phyloP scores from a whole-genome alignment of 1,140 invertebrate genomes.

The Ganaspis sp. region DNA sequence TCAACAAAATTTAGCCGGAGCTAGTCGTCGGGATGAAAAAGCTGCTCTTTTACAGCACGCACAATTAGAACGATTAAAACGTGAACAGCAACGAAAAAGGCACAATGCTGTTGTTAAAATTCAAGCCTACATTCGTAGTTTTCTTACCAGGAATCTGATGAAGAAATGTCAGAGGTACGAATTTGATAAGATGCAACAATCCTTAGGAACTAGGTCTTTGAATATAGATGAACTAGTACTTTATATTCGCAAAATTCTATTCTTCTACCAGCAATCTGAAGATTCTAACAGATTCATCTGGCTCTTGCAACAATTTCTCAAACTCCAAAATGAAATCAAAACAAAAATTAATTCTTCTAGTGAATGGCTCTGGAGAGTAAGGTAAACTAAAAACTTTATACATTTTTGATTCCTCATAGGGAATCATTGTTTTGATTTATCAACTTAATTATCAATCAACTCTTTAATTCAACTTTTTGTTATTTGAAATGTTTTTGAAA shows the following conservation, averaged over 20 bases:
- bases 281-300: slow-evolving; percentile 84
- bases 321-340: slow-evolving; percentile 78
- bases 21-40: slow-evolving; percentile 85
- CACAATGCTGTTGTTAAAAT: slow-evolving; percentile 84
- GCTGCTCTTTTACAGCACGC: slow-evolving; percentile 87
- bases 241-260: slow-evolving; percentile 81
- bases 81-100: slow-evolving; percentile 85
- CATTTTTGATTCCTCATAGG: slow-evolving; percentile 43
- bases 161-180: slow-evolving; percentile 81
- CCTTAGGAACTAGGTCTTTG: slow-evolving; percentile 71
- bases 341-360: slow-evolving; percentile 72
- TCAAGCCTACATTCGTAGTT: slow-evolving; percentile 88
- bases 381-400: slow-evolving; percentile 73
- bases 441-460: no score
- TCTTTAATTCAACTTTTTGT: no score
- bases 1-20: slow-evolving; percentile 92
- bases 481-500: no score
- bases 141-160: slow-evolving; percentile 80
- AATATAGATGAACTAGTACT: slow-evolving; percentile 76
- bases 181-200: slow-evolving; percentile 81
- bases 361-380: slow-evolving; percentile 80
- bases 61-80: slow-evolving; percentile 89
- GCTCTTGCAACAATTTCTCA: slow-evolving; percentile 79
- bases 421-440: no score
- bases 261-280: slow-evolving; percentile 84